phyloP scores from a whole-genome alignment of 2,888 invertebrate species.

The Phragmatobia fuliginosa region DNA sequence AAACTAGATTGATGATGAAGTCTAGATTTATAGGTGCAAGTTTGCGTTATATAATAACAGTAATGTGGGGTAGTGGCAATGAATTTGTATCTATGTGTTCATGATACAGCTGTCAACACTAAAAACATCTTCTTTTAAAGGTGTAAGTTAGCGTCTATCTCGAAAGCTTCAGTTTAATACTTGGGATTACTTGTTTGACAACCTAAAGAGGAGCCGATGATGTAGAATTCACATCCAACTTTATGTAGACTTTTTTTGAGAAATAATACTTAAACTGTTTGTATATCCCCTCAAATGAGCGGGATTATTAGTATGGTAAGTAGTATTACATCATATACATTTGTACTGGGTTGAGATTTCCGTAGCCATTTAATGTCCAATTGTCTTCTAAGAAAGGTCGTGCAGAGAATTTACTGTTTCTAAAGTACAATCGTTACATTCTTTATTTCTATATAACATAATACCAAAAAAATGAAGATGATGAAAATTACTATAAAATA shows the following conservation, averaged over 20 bases:
- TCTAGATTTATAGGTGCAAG: conserved; percentile 11
- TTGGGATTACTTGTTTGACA: neutral
- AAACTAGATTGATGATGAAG: too few relatives aligned
- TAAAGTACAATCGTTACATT: neutral
- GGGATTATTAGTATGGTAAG: too few relatives aligned
- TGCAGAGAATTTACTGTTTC: neutral
- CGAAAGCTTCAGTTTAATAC: neutral
- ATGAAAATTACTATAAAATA: neutral
- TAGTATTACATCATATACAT: too few relatives aligned
- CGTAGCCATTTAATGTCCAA: neutral
- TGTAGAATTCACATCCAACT: neutral
- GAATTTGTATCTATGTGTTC: neutral
- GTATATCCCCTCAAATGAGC: too few relatives aligned
- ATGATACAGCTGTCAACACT: neutral
- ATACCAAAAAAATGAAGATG: neutral
- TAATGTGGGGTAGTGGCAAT: neutral
- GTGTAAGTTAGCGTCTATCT: neutral
- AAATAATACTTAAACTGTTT: too few relatives aligned
- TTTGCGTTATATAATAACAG: neutral
- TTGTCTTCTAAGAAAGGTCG: neutral
- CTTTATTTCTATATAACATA: neutral
- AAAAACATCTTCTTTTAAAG: neutral
- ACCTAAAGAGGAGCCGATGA: neutral
- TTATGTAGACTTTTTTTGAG: too few relatives aligned
- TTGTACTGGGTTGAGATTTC: neutral